phyloP scores from a whole-genome alignment of 2,113 vertebrate species.

The Prietella phreatophila region DNA sequence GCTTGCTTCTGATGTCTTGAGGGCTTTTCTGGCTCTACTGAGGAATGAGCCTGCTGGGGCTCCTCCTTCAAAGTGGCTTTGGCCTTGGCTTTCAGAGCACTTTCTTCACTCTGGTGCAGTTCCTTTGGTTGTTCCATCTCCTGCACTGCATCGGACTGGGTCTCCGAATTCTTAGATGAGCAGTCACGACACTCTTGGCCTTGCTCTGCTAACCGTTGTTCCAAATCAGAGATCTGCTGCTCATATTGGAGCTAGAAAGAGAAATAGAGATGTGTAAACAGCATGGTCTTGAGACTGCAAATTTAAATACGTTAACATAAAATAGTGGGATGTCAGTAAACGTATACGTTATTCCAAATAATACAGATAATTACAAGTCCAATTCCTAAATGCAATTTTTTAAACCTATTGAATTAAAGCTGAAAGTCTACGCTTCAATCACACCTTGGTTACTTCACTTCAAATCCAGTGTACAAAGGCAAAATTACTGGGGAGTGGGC shows the following conservation, averaged over 20 bases:
- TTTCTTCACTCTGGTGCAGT: conserved; percentile 66
- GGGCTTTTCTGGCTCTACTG: conserved; percentile 61
- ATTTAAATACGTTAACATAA: not conserved
- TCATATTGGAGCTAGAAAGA: conserved; percentile 85
- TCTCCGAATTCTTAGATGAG: conserved; percentile 38
- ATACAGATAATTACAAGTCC: not conserved
- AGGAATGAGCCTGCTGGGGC: conserved; percentile 69
- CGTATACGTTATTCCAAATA: not conserved
- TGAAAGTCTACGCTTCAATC: too few relatives aligned
- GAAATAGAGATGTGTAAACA: not conserved
- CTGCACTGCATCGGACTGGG: conserved; percentile 61
- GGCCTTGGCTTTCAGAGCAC: conserved; percentile 59
- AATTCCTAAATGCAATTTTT: too few relatives aligned
- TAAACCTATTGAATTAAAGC: too few relatives aligned
- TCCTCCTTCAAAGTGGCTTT: conserved; percentile 75
- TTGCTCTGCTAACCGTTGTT: conserved; percentile 75
- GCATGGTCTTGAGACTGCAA: not conserved
- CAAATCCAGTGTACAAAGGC: too few relatives aligned
- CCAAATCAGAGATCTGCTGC: conserved; percentile 80
- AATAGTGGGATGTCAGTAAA: not conserved
- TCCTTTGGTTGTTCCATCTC: conserved; percentile 72
- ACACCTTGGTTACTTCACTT: too few relatives aligned
- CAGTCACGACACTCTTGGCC: conserved; percentile 45
- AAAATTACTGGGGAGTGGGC: too few relatives aligned
- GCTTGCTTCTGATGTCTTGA: conserved; percentile 64